Evolutionary conservation across 2,888 invertebrate species (phyloP), one percentile per base, ranked within the genome.

Genomic region (Mactromeris polynyma): DNA sequence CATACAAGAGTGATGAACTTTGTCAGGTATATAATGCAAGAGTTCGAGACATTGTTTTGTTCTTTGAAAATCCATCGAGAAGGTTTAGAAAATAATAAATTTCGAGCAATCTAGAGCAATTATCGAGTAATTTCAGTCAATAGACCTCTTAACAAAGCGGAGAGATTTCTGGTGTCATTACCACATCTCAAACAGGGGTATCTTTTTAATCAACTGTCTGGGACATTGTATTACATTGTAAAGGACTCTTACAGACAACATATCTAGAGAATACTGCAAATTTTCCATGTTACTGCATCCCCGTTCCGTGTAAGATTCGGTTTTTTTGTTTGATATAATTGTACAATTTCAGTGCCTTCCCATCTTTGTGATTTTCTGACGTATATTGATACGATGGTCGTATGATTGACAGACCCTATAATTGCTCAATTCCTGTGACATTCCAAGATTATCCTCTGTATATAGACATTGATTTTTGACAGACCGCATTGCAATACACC

Each of bases 381-480:
- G 77, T 77, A 46, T 31, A 78, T 33, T 51, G 84, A 84, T 78
- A 81, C 73, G 81, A 51, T 73, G 14, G 46, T 51, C 73, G 51
- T 31, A 58, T 84, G 88, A 88, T 85, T 88, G 88, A 85, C 88
- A 85, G 42, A n/a, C 26, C 81, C 58, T 81, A 81, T 88, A 88
- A 88, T 88, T 85, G 85, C 58, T 73, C 84, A 42, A 85, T 85
- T 88, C 88, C 85, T 85, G 54, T 36, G 88, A 64, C 81, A 85
- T 82, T 78, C 81, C 58, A 26, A 26, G 85, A 81, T 88, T 85
- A 88, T 81, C 73, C 33, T 54, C 40, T 77, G 73, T 88, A 81
- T 80, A 85, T 73, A 88, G 46, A 84, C 81, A 85, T 85, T 85
- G 85, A 88, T 88, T 88, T 85, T 79, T 81, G 85, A 83, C 87